These are phyloP conservation scores for Myotis lucifugus DNA, from an alignment of 2,113 vertebrate species.

Conservation along the genomic window DNA sequence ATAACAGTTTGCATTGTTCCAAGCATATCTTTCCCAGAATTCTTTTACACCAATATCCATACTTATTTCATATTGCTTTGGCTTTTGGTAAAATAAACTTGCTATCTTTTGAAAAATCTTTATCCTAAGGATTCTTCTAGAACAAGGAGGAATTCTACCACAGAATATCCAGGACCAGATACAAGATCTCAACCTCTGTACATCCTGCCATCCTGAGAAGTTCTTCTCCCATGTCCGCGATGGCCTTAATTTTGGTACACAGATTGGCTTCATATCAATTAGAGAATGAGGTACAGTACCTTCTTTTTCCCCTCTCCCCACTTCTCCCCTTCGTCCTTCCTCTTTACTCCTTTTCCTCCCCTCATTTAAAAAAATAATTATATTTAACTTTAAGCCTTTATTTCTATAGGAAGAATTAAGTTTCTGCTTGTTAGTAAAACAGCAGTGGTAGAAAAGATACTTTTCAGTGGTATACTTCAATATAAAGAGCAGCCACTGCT, in stretches of 20 bases:
- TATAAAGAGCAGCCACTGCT: neutral
- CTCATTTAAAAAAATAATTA: slow-evolving; percentile 10
- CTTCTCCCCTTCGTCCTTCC: neutral
- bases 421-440: neutral
- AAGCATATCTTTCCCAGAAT: neutral
- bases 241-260: slow-evolving; percentile 93
- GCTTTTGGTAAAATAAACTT: slow-evolving; percentile 37
- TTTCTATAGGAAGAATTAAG: slow-evolving; percentile 17
- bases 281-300: slow-evolving; percentile 78
- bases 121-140: slow-evolving; percentile 89
- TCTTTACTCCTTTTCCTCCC: neutral
- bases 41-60: neutral
- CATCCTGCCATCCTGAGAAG: slow-evolving; percentile 90
- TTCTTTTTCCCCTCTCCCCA: neutral
- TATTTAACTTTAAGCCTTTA: neutral
- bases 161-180: slow-evolving; percentile 89
- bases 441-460: neutral
- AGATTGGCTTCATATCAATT: slow-evolving; percentile 94
- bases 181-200: slow-evolving; percentile 89
- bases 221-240: slow-evolving; percentile 95
- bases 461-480: neutral
- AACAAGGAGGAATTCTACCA: slow-evolving; percentile 90
- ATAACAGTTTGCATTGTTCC: neutral
- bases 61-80: neutral
- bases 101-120: slow-evolving; percentile 31